These are phyloP conservation scores for Girardia tigrina DNA, from an alignment of 2,888 invertebrate species.

Conservation along the genomic window DNA sequence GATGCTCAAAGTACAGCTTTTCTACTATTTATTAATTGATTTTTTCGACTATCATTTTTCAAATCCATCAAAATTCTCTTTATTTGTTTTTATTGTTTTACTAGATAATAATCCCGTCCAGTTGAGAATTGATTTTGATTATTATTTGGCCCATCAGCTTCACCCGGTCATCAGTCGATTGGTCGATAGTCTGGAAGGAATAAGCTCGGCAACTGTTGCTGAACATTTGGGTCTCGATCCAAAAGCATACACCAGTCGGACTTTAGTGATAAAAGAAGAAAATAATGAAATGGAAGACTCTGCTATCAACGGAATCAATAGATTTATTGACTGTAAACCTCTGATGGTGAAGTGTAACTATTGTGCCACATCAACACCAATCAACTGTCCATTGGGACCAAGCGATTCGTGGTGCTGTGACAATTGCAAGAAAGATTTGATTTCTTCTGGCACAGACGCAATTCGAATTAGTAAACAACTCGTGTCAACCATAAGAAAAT, in stretches of 20 bases:
- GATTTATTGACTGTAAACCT: slow-evolving; percentile 25
- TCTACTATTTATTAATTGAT: too few relatives aligned
- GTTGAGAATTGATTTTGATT: slow-evolving; percentile 59
- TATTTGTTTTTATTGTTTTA: too few relatives aligned
- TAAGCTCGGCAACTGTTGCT: slow-evolving; percentile 75
- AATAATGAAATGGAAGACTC: not conserved
- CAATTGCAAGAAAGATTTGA: not conserved
- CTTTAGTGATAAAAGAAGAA: not conserved
- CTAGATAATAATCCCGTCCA: not conserved
- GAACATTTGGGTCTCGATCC: slow-evolving; percentile 61
- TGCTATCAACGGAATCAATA: not conserved
- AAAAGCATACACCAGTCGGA: slow-evolving; percentile 46
- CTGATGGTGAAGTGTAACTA: not conserved
- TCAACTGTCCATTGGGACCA: not conserved
- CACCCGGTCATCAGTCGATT: slow-evolving; percentile 87
- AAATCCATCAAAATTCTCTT: too few relatives aligned
- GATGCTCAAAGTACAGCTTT: too few relatives aligned
- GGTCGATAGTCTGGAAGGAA: slow-evolving; percentile 84
- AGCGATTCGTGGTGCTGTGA: not conserved
- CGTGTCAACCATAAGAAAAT: not conserved
- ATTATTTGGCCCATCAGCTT: slow-evolving; percentile 70
- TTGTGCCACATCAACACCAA: not conserved
- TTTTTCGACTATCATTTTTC: too few relatives aligned
- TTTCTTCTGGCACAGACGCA: not conserved
- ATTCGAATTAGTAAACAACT: not conserved